Conservation (phyloP, 2,888 invertebrate species). For the Drepanosiphum platanoidis region DNA sequence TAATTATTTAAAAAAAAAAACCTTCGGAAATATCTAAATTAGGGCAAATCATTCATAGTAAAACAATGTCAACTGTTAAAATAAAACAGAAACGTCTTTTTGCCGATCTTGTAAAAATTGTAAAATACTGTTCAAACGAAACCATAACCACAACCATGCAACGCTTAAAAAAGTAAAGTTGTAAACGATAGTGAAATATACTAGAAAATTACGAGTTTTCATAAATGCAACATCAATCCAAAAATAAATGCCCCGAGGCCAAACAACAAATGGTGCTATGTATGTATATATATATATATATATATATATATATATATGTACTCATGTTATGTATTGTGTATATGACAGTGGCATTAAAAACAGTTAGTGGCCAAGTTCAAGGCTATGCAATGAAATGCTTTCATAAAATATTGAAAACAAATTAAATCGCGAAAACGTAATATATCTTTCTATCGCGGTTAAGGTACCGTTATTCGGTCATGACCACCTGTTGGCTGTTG, state of each 20-base stretch:
- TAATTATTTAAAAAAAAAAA: not conserved
- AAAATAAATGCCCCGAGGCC: not conserved
- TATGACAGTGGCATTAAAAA: conserved; percentile 11
- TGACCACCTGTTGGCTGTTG: conserved; percentile 51
- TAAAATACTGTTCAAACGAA: not conserved
- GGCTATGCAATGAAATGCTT: conserved; percentile 42
- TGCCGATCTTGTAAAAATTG: not conserved
- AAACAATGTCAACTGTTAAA: not conserved
- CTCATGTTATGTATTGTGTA: no score
- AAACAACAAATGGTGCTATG: not conserved
- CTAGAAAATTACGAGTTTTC: not conserved
- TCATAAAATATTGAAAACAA: conserved; percentile 33
- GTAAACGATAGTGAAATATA: not conserved
- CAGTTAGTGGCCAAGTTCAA: conserved; percentile 55
- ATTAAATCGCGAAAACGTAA: conserved; percentile 29
- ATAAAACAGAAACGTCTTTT: not conserved
- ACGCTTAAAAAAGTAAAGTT: not conserved
- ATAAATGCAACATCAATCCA: not conserved
- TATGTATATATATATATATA: no score
- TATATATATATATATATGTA: no score
- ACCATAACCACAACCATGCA: not conserved
- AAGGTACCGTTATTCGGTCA: conserved; percentile 57
- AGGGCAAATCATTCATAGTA: not conserved
- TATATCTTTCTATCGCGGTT: conserved; percentile 19
- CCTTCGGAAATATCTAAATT: not conserved